Evolutionary conservation across 2,113 vertebrate species (phyloP), one percentile per base, ranked within the genome.

Genomic region (Campylomormyrus tamandua): DNA sequence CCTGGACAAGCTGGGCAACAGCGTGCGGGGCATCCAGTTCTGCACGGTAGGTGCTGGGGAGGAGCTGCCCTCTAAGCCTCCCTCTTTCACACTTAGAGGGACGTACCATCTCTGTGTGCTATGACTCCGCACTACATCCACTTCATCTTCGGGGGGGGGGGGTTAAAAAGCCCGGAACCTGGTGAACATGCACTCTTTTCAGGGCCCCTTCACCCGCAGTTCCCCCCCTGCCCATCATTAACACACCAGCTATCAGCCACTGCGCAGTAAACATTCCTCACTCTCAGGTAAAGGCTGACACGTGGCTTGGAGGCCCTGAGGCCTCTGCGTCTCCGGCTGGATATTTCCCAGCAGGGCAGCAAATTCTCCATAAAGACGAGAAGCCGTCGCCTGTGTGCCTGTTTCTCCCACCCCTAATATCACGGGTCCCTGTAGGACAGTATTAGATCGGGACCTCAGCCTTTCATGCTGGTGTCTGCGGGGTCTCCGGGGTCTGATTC

Each of bases 1-100:
- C 4, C 95, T 99, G 84, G 98, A 99, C 95, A 99, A 99, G 93
- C 96, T 99, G 95, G 98, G 98, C 35, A 99, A 99, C 96, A 99
- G 98, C 27, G 98, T 99, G 89, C 96, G 98, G 87, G 98, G 98
- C 87, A 99, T 99, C 95, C 97, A 99, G 92, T 99, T 99, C 92
- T 99, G 98, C 96, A 99, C 99, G 74, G 98, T 99, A 96, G 95
- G 94, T 58, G 89, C n/a, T 5, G 19, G 45, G 4, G 2, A 35
- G 7, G 35, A 7, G 7, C 8, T 84, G 17, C 42, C 39, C 83
- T 4, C 39, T 21, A 5, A 48, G 9, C 21, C 21, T 13, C 27
- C 62, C 10, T 31, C 27, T 31, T 31, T 70, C 10, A 31, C n/a
- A 31, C 62, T 10, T 66, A 10, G n/a, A 70, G n/a, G 10, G 62